Base-by-base conservation (phyloP, 1,140 invertebrate genomes). In the Drosophila virilis region DNA sequence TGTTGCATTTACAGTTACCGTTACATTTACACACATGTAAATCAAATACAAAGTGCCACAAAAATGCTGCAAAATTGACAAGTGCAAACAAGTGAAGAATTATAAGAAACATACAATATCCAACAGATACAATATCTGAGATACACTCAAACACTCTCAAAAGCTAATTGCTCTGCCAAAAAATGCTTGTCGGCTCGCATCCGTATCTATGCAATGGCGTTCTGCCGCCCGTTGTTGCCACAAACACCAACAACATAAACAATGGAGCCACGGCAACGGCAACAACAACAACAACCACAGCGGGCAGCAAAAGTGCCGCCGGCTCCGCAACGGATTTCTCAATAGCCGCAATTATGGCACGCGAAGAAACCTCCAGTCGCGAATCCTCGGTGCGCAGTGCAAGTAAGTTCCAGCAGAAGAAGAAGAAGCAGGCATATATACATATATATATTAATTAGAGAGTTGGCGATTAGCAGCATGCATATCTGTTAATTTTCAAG, bases 311-410 rank as follows among this genome's bases (percentile, higher is more conserved):
- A 86, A 91, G 71, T 83, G 83, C 90, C 90, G 90, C 86, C 90
- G 90, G 90, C 81, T 91, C 90, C 8, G 96, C 97, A 76, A 98
- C 97, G 77, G 97, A 98, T 93, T 98, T 98, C 93, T 97, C 97
- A 70, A 98, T 98, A 88, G 97, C 97, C 33, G 97, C 97, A 48
- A 98, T 98, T 86, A 98, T 98, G 97, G 96, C 96, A 58, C 93
- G 96, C 62, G 91, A 92, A 94, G 95, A 91, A 94, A 94, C 79
- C 93, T 93, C 58, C 93, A 95, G 86, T 93, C 94, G 92, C 84
- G 93, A 92, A 92, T 91, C 92, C 65, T 89, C 91, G n/a, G 83
- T 92, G 33, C 84, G 92, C 69, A 92, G 91, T 83, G 85, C 90
- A 80, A 92, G 92, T 92, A 88, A 92, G 91, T 92, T 55, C 4